These are phyloP conservation scores for Solenodon paradoxus DNA, from an alignment of 2,113 vertebrate genomes.

Conservation along the genomic window DNA sequence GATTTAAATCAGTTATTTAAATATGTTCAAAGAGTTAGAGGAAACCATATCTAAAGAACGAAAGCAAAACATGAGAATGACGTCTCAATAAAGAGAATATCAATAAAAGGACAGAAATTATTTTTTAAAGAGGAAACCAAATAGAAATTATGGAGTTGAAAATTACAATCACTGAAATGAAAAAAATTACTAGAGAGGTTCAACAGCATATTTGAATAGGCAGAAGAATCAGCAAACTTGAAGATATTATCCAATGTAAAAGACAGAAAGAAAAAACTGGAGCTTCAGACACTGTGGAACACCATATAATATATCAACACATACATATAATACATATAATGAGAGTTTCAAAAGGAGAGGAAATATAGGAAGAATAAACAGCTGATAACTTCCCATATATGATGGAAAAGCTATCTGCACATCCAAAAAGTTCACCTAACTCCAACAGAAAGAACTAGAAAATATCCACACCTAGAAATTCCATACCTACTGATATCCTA, in stretches of 20 bases:
- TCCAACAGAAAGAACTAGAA: neutral
- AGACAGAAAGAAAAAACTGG: conserved; percentile 2
- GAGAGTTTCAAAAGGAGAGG: neutral
- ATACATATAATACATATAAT: neutral
- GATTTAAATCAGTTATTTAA: conserved; percentile 31
- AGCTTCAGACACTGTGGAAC: neutral
- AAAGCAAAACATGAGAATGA: neutral
- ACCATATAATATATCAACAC: neutral
- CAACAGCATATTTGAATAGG: neutral
- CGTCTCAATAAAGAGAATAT: neutral
- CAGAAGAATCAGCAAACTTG: conserved; percentile 7
- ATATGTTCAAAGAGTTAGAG: conserved; percentile 27
- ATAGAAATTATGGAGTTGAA: neutral
- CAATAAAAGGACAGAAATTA: neutral
- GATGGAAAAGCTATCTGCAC: conserved; percentile 7
- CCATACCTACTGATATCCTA: no score
- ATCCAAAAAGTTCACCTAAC: neutral
- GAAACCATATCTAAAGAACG: neutral
- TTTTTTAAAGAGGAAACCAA: neutral
- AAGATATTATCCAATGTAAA: neutral
- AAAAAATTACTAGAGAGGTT: neutral
- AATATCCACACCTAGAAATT: neutral
- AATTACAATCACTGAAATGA: neutral
- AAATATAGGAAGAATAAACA: neutral
- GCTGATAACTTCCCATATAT: neutral